Base-by-base conservation (phyloP, 2,888 invertebrate species). In the Hyposoter didymator region DNA sequence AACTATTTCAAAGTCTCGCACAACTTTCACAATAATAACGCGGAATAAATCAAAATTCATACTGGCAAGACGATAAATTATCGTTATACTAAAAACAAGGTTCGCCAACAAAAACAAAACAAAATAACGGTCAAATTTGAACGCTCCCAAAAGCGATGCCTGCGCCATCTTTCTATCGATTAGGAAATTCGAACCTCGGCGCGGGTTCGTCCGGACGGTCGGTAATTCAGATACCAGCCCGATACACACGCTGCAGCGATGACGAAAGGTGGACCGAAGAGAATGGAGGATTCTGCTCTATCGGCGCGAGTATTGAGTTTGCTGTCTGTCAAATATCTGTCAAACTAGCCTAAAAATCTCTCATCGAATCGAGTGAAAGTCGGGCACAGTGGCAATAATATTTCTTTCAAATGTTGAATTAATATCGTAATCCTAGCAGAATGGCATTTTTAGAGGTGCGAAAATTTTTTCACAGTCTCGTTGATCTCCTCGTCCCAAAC, bases 371-470 rank as follows among this genome's bases (percentile, higher is more conserved):
- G 64, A 17, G 52, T 62, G 22, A 80, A 67, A 39, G 45, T 52
- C n/a, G 49, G 55, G 74, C 8, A n/a, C 32, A 78, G 62, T 49
- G 55, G 64, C 7, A 67, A 55, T 67, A 55, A 66, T 3, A 76
- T 32, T 69, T 28, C 28, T 43, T 55, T n/a, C 66, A 73, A 28
- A 85, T 81, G 85, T 76, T 52, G 62, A 70, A 64, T 78, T 80
- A 64, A 78, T 39, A 59, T 76, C 22, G 0, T 47, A 10, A 6
- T 70, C 28, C 28, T 35, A 72, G 32, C 35, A 85, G 52, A 72
- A 93, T 93, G 93, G 91, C 93, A 64, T 93, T 92, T 87, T 86
- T 92, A 22, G 92, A 93, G 92, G 93, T 93, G 35, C 70, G 87
- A 14, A 22, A 64, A 47, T 69, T 72, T 32, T 45, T 49, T 22